A percentile compares a stretch with the other conserved stretches of the same genome.
These are phyloP conservation scores for Gryon sp. DNA, from an alignment of 1,140 invertebrate species.

Conservation along the genomic window DNA sequence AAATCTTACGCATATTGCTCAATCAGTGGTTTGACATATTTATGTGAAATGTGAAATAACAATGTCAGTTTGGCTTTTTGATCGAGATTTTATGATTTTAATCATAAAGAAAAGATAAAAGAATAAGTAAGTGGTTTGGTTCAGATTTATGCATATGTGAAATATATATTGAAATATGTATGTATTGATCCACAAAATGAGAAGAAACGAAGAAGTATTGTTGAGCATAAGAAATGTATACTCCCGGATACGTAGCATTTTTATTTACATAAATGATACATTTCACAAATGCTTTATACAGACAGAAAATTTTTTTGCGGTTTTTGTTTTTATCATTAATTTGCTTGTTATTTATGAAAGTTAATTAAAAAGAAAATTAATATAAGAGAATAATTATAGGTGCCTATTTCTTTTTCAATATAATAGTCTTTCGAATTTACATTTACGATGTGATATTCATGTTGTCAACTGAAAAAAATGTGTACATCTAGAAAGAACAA, in stretches of 20 bases:
- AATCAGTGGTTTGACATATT: constrained; percentile 1
- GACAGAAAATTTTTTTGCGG: not conserved
- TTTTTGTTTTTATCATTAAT: not conserved
- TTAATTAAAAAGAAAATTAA: too few species aligned
- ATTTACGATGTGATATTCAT: constrained; percentile 27
- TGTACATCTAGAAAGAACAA: constrained; percentile 18
- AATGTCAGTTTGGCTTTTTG: too few species aligned
- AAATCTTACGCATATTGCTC: too few species aligned
- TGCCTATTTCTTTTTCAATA: too few species aligned
- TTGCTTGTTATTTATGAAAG: too few species aligned
- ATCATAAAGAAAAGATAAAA: not conserved
- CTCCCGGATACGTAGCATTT: constrained; percentile 8
- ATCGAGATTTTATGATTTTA: not conserved
- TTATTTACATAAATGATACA: constrained; percentile 28
- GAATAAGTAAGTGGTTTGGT: not conserved
- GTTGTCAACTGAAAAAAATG: constrained; percentile 19
- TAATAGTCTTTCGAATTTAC: constrained; percentile 2
- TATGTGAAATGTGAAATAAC: too few species aligned
- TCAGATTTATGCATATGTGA: constrained; percentile 10
- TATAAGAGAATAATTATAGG: too few species aligned
- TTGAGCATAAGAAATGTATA: constrained; percentile 10
- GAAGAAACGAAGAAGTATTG: constrained; percentile 16
- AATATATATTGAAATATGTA: constrained; percentile 18
- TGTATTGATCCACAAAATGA: constrained; percentile 21
- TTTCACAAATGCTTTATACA: not conserved